Evolutionary conservation across 2,113 vertebrate genomes (phyloP), one percentile per base, ranked within the genome.

Genomic region (Puffinus mauretanicus): DNA sequence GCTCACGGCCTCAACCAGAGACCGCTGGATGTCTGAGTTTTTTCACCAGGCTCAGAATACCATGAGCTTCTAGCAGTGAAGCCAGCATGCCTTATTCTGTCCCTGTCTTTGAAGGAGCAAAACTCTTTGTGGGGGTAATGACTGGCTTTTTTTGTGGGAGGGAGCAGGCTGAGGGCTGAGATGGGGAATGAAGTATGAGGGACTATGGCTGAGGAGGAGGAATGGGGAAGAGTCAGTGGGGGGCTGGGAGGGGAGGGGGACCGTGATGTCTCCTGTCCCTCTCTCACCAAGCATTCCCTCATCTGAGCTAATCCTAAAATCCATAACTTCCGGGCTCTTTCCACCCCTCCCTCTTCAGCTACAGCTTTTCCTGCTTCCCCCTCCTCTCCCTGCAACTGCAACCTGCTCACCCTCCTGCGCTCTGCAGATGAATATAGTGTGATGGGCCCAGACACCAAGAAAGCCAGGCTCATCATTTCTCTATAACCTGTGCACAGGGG

Each of bases 11-110:
- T 76, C 38, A 66, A 2, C 4, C 18, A 86, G 75, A 77, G 38
- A 58, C 16, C 1, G 2, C 26, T 55, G 58, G 2, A 3, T 80
- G 40, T 73, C 55, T 0, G 2, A n/a, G 16, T 46, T 38, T 73
- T 61, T 90, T 86, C 55, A 61, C 32, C n/a, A 58, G n/a, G 29
- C 21, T 61, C 40, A 66, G 40, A 93, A 76, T 32, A 66, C 6
- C 3, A 1, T n/a, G 8, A 67, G 14, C 64, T 90, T 75, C 71
- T 58, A 46, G 30, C 18, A 12, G 6, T 27, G 12, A 30, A 90
- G 15, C 10, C 20, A 83, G 16, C 11, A 38, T 52, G 17, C 7
- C 13, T 73, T 83, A 19, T 30, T 86, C 65, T 81, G 13, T 42
- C 32, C 22, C 13, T 52, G 30, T 46, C 19, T 77, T 65, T 49